Percentiles rank a stretch among this genome's conserved stretches.
Conservation (phyloP, 2,113 vertebrate species). For the Etheostoma cragini region DNA sequence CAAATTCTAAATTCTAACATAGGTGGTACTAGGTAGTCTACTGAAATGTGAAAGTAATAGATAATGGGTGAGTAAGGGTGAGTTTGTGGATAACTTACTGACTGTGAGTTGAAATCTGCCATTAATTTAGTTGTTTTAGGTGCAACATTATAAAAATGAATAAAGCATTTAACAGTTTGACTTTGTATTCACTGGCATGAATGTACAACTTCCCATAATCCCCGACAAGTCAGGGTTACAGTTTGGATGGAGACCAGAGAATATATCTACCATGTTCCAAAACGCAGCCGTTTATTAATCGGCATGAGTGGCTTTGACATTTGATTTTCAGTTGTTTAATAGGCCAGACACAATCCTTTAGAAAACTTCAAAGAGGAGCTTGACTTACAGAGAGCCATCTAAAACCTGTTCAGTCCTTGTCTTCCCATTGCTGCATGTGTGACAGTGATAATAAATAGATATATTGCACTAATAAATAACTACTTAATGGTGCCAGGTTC, state of each 20-base stretch:
- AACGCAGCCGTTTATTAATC: conserved; percentile 89
- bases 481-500: conserved; percentile 83
- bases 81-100: background rate
- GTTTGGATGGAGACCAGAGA: background rate
- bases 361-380: conserved; percentile 83
- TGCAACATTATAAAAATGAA: background rate
- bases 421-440: conserved; percentile 90
- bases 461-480: conserved; percentile 91
- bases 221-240: background rate
- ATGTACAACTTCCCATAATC: background rate
- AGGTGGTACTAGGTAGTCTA: too few relatives aligned
- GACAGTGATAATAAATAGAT: conserved; percentile 83
- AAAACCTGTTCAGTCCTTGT: conserved; percentile 80
- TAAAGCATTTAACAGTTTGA: background rate
- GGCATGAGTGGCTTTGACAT: conserved; percentile 81
- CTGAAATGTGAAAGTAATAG: background rate
- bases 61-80: background rate
- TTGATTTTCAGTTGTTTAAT: conserved; percentile 91
- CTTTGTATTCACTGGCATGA: background rate
- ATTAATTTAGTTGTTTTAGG: background rate
- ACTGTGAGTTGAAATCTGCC: background rate
- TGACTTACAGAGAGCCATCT: conserved; percentile 83
- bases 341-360: conserved; percentile 89
- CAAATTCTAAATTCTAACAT: too few relatives aligned
- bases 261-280: background rate